Base-by-base conservation (phyloP, 2,113 vertebrate species). In the Oreocharis arfaki region DNA sequence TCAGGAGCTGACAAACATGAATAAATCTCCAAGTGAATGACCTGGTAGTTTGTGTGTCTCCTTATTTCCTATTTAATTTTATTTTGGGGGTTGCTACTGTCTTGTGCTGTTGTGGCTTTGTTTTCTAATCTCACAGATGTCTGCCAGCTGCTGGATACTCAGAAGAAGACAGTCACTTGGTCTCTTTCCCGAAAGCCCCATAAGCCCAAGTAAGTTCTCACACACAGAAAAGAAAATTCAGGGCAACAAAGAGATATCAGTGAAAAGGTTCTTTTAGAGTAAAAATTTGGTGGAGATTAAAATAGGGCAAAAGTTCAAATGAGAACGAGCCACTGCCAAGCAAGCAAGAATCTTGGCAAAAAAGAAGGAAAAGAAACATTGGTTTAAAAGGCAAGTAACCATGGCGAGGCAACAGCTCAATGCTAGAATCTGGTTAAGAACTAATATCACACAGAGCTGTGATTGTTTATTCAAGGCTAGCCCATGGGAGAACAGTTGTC, bases 391-490 rank as follows among this genome's bases (percentile, higher is more conserved):
- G 97, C 98, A 95, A 97, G 99, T 99, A 98, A 98, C 99, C 98
- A 99, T 98, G 98, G 98, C 98, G 90, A 99, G 98, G 87, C 91
- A 96, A 94, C 96, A 96, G 97, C 96, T 98, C 97, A 96, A 95
- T 97, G 97, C 97, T 98, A 98, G 98, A 98, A 99, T 99, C 98
- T 98, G 98, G 98, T 98, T 98, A 97, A 98, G 98, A 98, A 98
- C 97, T 95, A 92, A 96, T 96, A 98, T 96, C 96, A 97, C 98
- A 99, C 98, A 99, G 98, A 99, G 98, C 97, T 90, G 90, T 87
- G 95, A 98, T 99, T 99, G 98, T 99, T 98, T 98, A 99, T 98
- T 98, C 98, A 98, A 98, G 98, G 97, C 98, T 94, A 92, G 93
- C 90, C 97, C 96, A 87, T 98, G 96, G 96, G 97, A 98, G 97